Percentiles rank a stretch among this genome's conserved stretches.
These are phyloP conservation scores for Lasioglossum baleicum DNA, from an alignment of 1,140 invertebrate species.

Conservation along the genomic window DNA sequence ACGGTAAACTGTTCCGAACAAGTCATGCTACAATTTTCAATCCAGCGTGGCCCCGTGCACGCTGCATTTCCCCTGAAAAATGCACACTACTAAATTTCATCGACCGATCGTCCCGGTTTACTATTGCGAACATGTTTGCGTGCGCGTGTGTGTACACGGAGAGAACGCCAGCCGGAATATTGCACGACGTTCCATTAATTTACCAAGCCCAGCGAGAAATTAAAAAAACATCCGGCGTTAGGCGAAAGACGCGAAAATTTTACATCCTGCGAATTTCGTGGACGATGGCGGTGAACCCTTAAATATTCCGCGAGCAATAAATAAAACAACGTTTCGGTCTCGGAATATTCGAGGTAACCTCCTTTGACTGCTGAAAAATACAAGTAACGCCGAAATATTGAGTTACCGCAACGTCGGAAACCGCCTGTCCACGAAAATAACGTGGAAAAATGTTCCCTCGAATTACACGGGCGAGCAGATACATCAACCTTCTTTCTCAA, in stretches of 20 bases:
- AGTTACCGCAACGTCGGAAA: not conserved
- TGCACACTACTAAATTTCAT: constrained; percentile 37
- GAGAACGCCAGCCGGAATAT: not conserved
- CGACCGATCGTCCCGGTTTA: not conserved
- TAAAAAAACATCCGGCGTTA: not conserved
- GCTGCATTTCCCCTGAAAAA: constrained; percentile 29
- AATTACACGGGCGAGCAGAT: not conserved
- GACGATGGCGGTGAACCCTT: not conserved
- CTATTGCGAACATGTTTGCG: not conserved
- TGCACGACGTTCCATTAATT: not conserved
- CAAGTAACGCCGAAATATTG: not conserved
- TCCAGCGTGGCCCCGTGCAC: not conserved
- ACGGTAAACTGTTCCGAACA: constrained; percentile 10
- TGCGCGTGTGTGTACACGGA: not conserved
- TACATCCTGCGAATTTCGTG: not conserved
- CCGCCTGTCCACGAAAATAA: not conserved
- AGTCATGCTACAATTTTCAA: constrained; percentile 13
- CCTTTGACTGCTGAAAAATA: constrained; percentile 2
- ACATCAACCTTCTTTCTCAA: not conserved
- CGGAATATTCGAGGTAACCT: not conserved
- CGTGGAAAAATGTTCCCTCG: not conserved
- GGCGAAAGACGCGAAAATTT: not conserved
- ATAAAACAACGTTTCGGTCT: not conserved
- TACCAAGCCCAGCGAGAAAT: not conserved
- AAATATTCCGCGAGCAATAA: not conserved